These are phyloP conservation scores for Urocyon cinereoargenteus DNA, from an alignment of 2,797 vertebrate genomes.

Conservation along the genomic window DNA sequence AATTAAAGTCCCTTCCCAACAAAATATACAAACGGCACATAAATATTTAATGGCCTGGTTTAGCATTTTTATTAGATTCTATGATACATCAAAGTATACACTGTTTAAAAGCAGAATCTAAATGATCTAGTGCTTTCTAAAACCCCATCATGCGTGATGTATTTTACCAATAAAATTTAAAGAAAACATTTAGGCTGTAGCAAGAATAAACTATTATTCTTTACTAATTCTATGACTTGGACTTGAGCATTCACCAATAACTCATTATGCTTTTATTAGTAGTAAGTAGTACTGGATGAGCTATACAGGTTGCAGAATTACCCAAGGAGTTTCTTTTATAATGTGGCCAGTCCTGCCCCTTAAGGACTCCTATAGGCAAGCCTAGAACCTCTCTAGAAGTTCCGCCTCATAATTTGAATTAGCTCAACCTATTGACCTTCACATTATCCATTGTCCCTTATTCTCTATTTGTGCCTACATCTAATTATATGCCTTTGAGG, in stretches of 20 bases:
- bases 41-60: slow-evolving; percentile 72
- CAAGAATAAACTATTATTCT: slow-evolving; percentile 71
- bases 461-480: background rate
- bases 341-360: background rate
- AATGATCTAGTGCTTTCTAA: slow-evolving; percentile 74
- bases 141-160: slow-evolving; percentile 68
- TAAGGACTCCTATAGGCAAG: background rate
- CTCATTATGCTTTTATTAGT: slow-evolving; percentile 56
- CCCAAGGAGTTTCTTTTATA: background rate
- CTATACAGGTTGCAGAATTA: background rate
- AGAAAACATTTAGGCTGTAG: slow-evolving; percentile 73
- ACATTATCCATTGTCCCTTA: background rate
- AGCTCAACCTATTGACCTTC: background rate
- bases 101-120: slow-evolving; percentile 74
- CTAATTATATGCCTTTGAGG: background rate
- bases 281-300: slow-evolving; percentile 36
- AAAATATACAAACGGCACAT: slow-evolving; percentile 71
- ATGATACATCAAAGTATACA: slow-evolving; percentile 72
- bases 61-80: slow-evolving; percentile 78
- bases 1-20: slow-evolving; percentile 80
- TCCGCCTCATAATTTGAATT: background rate
- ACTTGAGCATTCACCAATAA: slow-evolving; percentile 60
- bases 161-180: slow-evolving; percentile 83
- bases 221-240: slow-evolving; percentile 63
- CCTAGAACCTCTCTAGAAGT: background rate